Base-by-base conservation (phyloP, 2,113 vertebrate genomes). In the Eleginops maclovinus region DNA sequence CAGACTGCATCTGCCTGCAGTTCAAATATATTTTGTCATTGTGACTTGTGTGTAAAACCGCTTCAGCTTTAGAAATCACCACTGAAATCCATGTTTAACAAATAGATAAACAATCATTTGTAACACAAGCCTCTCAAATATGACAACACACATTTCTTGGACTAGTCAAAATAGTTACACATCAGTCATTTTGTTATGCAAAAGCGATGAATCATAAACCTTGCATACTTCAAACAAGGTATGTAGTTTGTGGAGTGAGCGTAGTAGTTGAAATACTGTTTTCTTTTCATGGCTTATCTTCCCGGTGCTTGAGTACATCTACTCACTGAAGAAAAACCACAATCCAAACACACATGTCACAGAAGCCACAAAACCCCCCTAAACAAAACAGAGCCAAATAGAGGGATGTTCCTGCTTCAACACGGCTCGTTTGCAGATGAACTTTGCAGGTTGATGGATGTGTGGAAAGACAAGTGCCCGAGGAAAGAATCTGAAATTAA, bases 401-500 rank as follows among this genome's bases (percentile, higher is more conserved):
- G 50, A 71, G n/a, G 46, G 36, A 19, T 10, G 4, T 10, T 11
- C 11, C 26, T 53, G 19, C 17, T n/a, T n/a, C n/a, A n/a, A n/a
- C n/a, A n/a, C n/a, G 19, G 19, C 58, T 28, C 53, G 36, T 69
- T 69, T 44, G 36, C 26, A 2, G 0, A 73, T 55, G 59, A 59
- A 67, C 31, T 36, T 61, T 47, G 22, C 19, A 13, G 7, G 26
- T 53, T 77, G 36, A 75, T 60, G 67, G 67, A 54, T 49, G 76
- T 77, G 64, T 72, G 58, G 76, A 73, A 82, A 87, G 75, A 75
- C 19, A 49, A 74, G 40, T 1, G 72, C 72, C 75, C 21, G 58
- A 66, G 69, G 75, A 46, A 51, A 36, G 7, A 55, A 62, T 69
- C 44, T 84, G 43, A 75, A 85, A 87, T 79, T 83, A 75, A 86